These are phyloP conservation scores for Cettia cetti DNA, from an alignment of 2,113 vertebrate species.

Conservation along the genomic window DNA sequence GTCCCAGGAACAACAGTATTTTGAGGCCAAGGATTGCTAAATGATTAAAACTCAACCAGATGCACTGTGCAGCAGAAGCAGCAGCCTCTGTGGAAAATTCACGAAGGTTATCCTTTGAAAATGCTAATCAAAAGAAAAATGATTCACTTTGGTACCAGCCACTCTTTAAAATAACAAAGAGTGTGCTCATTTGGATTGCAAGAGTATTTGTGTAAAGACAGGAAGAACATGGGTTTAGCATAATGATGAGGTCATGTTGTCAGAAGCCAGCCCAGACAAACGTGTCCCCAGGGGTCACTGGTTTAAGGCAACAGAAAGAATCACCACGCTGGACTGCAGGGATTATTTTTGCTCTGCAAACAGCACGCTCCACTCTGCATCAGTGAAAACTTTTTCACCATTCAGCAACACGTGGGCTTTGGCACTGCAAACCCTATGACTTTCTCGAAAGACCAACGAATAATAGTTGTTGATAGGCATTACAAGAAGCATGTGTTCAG, in stretches of 20 bases:
- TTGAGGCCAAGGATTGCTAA: background rate
- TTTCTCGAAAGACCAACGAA: background rate
- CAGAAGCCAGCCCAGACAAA: background rate
- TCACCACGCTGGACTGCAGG: background rate
- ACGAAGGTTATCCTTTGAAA: slow-evolving; percentile 56
- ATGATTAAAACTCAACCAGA: slow-evolving; percentile 38
- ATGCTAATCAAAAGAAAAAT: slow-evolving; percentile 44
- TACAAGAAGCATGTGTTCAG: background rate
- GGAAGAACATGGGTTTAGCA: slow-evolving; percentile 27
- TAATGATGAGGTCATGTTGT: background rate
- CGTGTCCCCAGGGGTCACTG: background rate
- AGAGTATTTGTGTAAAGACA: background rate
- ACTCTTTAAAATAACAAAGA: slow-evolving; percentile 52
- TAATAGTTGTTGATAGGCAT: background rate
- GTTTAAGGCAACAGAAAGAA: slow-evolving; percentile 16
- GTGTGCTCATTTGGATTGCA: background rate
- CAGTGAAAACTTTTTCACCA: background rate
- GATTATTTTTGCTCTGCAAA: slow-evolving; percentile 3
- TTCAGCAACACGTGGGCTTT: background rate
- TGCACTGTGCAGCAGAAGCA: background rate
- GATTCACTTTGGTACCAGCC: slow-evolving; percentile 19
- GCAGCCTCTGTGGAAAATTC: background rate
- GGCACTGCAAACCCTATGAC: background rate
- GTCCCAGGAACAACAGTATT: background rate
- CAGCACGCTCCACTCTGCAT: background rate